phyloP scores from a whole-genome alignment of 1,140 invertebrate species.

The Tachypleus tridentatus region DNA sequence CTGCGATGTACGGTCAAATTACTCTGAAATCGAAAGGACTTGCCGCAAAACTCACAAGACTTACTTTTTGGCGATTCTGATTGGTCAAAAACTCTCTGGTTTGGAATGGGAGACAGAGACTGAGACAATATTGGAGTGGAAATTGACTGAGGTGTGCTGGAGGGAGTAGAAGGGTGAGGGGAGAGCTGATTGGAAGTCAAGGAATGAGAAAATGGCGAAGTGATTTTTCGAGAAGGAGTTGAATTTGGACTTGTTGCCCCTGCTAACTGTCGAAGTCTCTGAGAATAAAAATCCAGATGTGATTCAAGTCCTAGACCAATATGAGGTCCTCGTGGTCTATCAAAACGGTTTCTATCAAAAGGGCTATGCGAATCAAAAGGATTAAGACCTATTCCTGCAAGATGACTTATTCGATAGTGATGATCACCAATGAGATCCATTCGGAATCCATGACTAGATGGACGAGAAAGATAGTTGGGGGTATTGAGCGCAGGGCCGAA shows the following conservation, averaged over 20 bases:
- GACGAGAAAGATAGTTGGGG: constrained; percentile 51
- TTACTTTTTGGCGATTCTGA: constrained; percentile 25
- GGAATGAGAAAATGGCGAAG: constrained; percentile 57
- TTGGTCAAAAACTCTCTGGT: constrained; percentile 10
- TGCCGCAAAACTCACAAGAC: constrained; percentile 85
- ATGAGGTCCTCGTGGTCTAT: constrained; percentile 29
- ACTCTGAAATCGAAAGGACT: constrained; percentile 99
- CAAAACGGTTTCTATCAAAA: constrained; percentile 29
- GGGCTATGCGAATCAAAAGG: constrained; percentile 24
- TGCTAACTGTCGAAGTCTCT: constrained; percentile 92
- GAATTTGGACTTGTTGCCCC: constrained; percentile 63
- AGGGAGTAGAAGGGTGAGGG: constrained; percentile 4
- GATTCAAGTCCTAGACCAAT: constrained; percentile 43
- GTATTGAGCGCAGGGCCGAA: constrained; percentile 23
- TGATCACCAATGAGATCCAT: constrained; percentile 69
- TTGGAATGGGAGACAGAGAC: constrained; percentile 7
- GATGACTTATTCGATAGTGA: constrained; percentile 46
- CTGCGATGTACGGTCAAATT: constrained; percentile 98
- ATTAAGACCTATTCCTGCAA: constrained; percentile 20
- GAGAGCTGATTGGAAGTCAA: constrained; percentile 28
- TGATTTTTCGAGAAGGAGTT: constrained; percentile 56
- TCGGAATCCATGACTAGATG: constrained; percentile 57
- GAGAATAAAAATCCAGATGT: constrained; percentile 94
- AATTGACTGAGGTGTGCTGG: constrained; percentile 11
- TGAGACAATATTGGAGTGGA: constrained; percentile 8